These are phyloP conservation scores for Eupsilia transversa DNA, from an alignment of 2,888 invertebrate genomes.

Conservation along the genomic window DNA sequence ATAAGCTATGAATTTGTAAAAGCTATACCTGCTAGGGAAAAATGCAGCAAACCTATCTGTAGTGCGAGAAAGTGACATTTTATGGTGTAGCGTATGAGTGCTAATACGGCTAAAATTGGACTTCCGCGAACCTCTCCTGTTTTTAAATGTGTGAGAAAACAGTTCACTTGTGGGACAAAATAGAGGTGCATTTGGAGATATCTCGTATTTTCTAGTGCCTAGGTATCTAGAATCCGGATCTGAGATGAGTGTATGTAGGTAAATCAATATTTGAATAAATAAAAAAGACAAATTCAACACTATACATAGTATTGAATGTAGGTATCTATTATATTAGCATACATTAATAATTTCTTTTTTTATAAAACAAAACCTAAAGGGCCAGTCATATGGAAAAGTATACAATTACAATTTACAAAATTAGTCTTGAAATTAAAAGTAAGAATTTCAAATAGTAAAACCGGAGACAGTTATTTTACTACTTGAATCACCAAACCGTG, in stretches of 20 bases:
- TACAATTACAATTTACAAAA: too few species aligned
- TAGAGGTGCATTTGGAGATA: neutral
- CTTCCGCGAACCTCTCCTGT: neutral
- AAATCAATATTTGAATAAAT: neutral
- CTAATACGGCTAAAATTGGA: constrained; percentile 1
- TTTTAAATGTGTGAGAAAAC: neutral
- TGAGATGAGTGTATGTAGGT: neutral
- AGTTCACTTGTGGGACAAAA: neutral
- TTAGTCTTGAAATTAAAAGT: too few species aligned
- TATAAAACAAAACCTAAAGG: too few species aligned
- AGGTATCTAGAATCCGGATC: neutral
- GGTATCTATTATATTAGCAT: too few species aligned
- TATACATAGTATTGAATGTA: too few species aligned
- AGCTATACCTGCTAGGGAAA: neutral
- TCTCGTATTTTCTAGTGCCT: neutral
- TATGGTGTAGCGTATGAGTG: constrained; percentile 7
- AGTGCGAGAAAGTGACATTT: constrained; percentile 11
- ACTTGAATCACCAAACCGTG: too few species aligned
- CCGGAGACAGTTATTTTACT: too few species aligned
- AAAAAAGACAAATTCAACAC: too few species aligned
- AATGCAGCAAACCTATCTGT: neutral
- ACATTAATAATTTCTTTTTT: too few species aligned
- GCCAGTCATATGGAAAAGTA: too few species aligned
- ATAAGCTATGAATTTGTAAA: too few species aligned
- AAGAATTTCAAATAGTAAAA: too few species aligned